These are phyloP conservation scores for Dermatemys mawii DNA, from an alignment of 2,113 vertebrate species.

Conservation along the genomic window DNA sequence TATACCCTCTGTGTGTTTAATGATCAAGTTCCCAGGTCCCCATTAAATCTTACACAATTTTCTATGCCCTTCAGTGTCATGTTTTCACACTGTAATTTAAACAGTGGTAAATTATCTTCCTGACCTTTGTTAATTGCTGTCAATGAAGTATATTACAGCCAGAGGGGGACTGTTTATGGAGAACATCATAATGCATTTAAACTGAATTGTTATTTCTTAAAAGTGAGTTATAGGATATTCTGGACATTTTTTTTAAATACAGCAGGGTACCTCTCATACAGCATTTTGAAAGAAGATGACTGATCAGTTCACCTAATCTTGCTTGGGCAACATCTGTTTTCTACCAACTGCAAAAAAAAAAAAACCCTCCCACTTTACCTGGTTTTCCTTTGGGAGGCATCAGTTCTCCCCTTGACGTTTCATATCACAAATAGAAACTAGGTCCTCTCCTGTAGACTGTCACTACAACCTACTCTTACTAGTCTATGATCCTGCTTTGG, in stretches of 20 bases:
- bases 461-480: not conserved
- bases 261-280: not conserved
- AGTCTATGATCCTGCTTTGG: not conserved
- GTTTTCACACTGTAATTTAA: not conserved
- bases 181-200: not conserved
- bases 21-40: not conserved
- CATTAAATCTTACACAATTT: not conserved
- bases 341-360: not conserved
- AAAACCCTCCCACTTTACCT: not conserved
- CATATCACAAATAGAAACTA: not conserved
- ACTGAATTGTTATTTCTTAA: not conserved
- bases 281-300: not conserved
- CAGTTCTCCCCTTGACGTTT: not conserved
- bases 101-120: not conserved
- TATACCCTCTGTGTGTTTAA: not conserved
- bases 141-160: not conserved
- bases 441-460: not conserved
- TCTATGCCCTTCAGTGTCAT: not conserved
- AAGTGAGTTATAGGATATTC: not conserved
- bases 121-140: slow-evolving; percentile 33
- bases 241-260: not conserved
- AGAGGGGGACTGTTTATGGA: not conserved
- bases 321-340: not conserved
- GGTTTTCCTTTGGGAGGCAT: not conserved
- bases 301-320: not conserved